These are phyloP conservation scores for Erethizon dorsatum DNA, from an alignment of 2,797 vertebrate species.

Conservation along the genomic window DNA sequence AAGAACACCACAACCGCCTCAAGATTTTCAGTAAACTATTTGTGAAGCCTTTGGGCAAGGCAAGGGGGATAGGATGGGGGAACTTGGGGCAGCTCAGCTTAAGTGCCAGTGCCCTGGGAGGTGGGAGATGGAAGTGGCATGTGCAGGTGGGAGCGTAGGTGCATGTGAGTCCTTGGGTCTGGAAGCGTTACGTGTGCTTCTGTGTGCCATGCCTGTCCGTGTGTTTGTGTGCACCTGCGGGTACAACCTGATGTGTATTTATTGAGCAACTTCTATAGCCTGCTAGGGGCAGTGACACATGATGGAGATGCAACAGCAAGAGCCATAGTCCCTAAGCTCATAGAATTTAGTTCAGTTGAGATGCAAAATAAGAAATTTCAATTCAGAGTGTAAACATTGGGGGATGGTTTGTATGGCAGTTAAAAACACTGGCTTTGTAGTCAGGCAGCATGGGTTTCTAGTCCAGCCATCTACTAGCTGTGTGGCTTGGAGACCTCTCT, in stretches of 20 bases:
- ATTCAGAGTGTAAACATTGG: neutral
- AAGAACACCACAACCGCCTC: constrained; percentile 58
- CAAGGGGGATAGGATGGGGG: neutral
- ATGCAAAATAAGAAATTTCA: constrained; percentile 42
- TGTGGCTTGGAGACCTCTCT: neutral
- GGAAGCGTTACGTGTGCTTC: neutral
- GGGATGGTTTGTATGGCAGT: constrained; percentile 26
- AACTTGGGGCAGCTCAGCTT: neutral
- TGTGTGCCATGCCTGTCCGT: fast-evolving
- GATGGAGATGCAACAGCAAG: neutral
- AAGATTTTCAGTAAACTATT: constrained; percentile 80
- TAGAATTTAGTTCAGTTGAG: constrained; percentile 39
- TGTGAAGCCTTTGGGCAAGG: constrained; percentile 63
- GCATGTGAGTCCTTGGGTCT: neutral
- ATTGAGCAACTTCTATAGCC: neutral
- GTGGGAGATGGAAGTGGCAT: neutral
- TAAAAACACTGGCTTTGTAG: neutral
- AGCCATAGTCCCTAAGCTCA: neutral
- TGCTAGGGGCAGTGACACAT: neutral
- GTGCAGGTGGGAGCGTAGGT: fast-evolving
- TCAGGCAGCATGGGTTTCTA: neutral
- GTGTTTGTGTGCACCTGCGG: neutral
- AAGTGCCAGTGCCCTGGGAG: neutral
- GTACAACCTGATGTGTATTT: neutral
- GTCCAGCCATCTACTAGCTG: neutral